Base-by-base conservation (phyloP, 2,888 invertebrate species). In the Leptura quadrifasciata region DNA sequence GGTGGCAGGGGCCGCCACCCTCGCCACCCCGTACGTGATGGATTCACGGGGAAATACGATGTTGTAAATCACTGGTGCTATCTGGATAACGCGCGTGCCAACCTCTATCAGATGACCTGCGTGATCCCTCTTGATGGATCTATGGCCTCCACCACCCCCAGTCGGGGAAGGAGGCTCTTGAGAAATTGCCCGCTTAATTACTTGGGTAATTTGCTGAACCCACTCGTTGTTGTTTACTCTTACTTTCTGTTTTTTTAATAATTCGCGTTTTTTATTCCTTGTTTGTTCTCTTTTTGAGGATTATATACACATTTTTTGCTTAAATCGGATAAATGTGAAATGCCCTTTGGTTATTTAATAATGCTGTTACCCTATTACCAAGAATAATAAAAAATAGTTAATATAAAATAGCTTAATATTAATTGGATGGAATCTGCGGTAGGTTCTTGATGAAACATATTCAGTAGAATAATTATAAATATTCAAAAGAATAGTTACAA, bases 21-120 rank as follows among this genome's bases (percentile, higher is more conserved):
- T 72, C 71, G 71, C 61, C 67, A 21, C 75, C 69, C 72, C 75
- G 74, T 82, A 86, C 86, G 86, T 86, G 87, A 87, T 86, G 86
- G 86, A 87, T 86, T 86, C 85, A 81, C 84, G 83, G 84, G 86
- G 85, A 86, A 87, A 86, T 85, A 82, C 85, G 82, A 84, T 81
- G 84, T 83, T 85, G 87, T 87, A 87, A 87, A 87, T 87, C 87
- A 87, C 87, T 79, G 82, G 83, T 83, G 84, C 85, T 86, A 86
- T 86, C 86, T 85, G 86, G 86, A 85, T 86, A 87, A 85, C 84
- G 85, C 86, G 85, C 86, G 86, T 86, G 86, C 87, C 86, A 85
- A 83, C 84, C 85, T 85, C 86, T 87, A 88, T 88, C 88, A 86
- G 88, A 87, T 87, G 88, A 87, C 88, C 88, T 86, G 86, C 86